Conservation (phyloP, 2,113 vertebrate genomes). For the Urocolius indicus region DNA sequence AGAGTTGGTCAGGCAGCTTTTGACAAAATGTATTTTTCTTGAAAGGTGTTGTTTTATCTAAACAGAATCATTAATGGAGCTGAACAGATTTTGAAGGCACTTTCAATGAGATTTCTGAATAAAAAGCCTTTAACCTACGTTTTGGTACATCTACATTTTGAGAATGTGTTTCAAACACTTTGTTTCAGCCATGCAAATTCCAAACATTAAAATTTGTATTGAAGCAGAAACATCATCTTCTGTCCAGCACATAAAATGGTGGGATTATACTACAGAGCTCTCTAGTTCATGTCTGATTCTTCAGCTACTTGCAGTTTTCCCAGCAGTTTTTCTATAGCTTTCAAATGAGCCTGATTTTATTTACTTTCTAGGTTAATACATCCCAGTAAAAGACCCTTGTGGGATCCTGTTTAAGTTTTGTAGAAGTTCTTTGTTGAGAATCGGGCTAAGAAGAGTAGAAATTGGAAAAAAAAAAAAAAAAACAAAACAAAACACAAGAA, state of each 20-base stretch:
- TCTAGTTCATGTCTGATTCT: background rate
- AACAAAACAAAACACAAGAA: background rate
- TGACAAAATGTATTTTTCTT: slow-evolving; percentile 20
- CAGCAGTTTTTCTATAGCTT: background rate
- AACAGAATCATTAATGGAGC: background rate
- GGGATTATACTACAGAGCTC: background rate
- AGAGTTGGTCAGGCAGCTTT: background rate
- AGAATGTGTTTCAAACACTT: background rate
- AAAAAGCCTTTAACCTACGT: background rate
- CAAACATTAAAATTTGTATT: background rate
- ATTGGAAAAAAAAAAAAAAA: background rate
- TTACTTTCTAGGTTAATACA: background rate
- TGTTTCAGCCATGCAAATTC: background rate
- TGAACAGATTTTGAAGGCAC: background rate
- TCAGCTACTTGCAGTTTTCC: background rate
- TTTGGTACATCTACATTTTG: background rate
- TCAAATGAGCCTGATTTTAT: background rate
- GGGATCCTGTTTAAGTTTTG: background rate
- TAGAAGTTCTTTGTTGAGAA: background rate
- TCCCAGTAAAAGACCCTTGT: background rate
- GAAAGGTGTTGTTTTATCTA: background rate
- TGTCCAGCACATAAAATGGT: background rate
- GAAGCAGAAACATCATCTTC: background rate
- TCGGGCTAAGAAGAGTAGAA: background rate
- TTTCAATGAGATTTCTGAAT: background rate